Evolutionary conservation across 2,797 vertebrate genomes (phyloP).

Genomic region (Sphaeramia orbicularis): DNA sequence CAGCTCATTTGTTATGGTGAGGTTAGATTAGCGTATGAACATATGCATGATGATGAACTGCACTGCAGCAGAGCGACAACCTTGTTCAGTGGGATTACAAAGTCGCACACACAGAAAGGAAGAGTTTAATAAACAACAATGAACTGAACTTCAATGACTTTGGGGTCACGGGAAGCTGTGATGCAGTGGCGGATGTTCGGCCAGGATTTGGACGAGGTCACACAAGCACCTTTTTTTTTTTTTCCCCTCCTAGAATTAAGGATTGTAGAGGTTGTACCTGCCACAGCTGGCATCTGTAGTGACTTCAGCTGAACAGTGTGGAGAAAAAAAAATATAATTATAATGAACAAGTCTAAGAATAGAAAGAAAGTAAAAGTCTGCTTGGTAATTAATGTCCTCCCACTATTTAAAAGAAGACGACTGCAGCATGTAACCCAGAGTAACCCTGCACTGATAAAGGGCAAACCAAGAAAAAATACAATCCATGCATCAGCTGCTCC

Average conservation of each 20-base stretch:
- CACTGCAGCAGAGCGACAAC: slow-evolving; percentile 57
- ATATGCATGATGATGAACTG: slow-evolving; percentile 76
- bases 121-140: slow-evolving; percentile 35
- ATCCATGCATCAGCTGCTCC: too few species aligned
- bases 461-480: too few species aligned
- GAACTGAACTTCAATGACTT: slow-evolving; percentile 60
- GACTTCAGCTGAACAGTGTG: background rate
- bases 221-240: background rate
- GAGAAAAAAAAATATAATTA: background rate
- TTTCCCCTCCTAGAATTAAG: background rate
- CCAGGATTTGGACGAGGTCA: slow-evolving; percentile 11
- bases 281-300: background rate
- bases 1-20: slow-evolving; percentile 79
- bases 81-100: slow-evolving; percentile 60
- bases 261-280: background rate
- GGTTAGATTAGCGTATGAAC: slow-evolving; percentile 68
- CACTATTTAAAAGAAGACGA: too few species aligned
- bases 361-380: background rate
- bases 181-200: background rate
- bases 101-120: slow-evolving; percentile 37
- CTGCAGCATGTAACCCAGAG: too few species aligned
- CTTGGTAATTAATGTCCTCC: background rate
- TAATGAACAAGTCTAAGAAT: background rate
- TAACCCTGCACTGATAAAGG: too few species aligned
- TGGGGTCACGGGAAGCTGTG: slow-evolving; percentile 48